Percentiles rank a stretch among this genome's conserved stretches.
Evolutionary conservation across 2,888 invertebrate species (phyloP).

Genomic region (Scaeva pyrastri): DNA sequence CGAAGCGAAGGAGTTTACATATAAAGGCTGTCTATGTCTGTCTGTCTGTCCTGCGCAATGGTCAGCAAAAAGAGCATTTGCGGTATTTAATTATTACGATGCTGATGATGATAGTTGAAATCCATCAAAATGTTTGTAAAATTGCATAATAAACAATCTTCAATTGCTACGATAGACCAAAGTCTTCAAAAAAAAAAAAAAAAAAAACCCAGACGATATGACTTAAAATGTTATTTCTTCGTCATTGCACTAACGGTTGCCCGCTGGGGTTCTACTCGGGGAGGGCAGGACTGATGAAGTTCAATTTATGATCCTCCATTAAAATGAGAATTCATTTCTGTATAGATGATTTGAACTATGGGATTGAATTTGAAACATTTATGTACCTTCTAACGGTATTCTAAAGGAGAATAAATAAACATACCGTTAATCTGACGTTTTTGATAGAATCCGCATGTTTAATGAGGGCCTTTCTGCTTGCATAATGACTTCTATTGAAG

Average conservation of each 20-base stretch:
- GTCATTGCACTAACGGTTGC: neutral
- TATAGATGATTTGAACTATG: conserved; percentile 21
- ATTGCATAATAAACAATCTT: conserved; percentile 55
- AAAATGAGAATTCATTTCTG: conserved; percentile 31
- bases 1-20: neutral
- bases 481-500: neutral
- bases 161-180: conserved; percentile 42
- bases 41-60: neutral
- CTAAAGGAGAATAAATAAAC: neutral
- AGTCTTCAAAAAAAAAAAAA: no score
- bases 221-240: conserved; percentile 7
- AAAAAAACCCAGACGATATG: neutral
- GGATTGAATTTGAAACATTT: neutral
- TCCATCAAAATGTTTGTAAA: conserved; percentile 52
- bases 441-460: neutral
- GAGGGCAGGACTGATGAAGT: neutral
- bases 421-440: neutral
- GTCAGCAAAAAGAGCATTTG: conserved; percentile 14
- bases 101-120: conserved; percentile 55
- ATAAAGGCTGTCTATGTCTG: neutral
- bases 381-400: neutral
- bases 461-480: neutral
- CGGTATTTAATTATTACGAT: conserved; percentile 50
- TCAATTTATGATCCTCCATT: conserved; percentile 31
- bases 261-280: neutral